These are phyloP conservation scores for Bufotes viridis DNA, from an alignment of 2,797 vertebrate species.

Conservation along the genomic window DNA sequence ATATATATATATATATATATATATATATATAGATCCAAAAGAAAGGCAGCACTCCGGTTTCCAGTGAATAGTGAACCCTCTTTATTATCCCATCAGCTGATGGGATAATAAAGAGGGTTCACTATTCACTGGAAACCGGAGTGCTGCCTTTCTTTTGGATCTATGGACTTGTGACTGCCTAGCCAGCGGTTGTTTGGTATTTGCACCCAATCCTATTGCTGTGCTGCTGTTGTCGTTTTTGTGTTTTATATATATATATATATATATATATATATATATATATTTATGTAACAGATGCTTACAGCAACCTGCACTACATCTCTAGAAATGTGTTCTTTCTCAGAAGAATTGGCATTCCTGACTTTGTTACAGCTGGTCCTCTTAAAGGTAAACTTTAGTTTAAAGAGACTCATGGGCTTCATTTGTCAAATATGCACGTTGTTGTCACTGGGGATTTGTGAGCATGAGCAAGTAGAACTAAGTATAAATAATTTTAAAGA, in stretches of 20 bases:
- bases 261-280: neutral
- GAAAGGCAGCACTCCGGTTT: too few species aligned
- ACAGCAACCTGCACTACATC: neutral
- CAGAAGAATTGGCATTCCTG: conserved; percentile 47
- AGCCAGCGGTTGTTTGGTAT: too few species aligned
- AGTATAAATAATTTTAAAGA: conserved; percentile 19
- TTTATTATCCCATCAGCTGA: too few species aligned
- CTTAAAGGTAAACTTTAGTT: conserved; percentile 51
- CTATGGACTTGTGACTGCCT: too few species aligned
- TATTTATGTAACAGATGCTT: neutral
- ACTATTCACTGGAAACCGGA: too few species aligned
- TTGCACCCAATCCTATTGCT: too few species aligned
- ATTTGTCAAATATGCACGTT: conserved; percentile 48
- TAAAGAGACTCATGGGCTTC: conserved; percentile 53
- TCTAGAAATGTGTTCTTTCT: conserved; percentile 18
- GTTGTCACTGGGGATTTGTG: conserved; percentile 31
- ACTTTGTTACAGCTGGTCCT: conserved; percentile 40
- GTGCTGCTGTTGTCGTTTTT: too few species aligned
- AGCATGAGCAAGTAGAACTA: conserved; percentile 27
- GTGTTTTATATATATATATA: too few species aligned
- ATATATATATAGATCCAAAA: neutral
- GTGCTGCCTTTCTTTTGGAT: too few species aligned
- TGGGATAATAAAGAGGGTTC: too few species aligned
- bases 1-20: neutral
- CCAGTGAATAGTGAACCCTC: too few species aligned